Evolutionary conservation across 2,888 invertebrate species (phyloP).

Genomic region (Notocelia uddmanniana): DNA sequence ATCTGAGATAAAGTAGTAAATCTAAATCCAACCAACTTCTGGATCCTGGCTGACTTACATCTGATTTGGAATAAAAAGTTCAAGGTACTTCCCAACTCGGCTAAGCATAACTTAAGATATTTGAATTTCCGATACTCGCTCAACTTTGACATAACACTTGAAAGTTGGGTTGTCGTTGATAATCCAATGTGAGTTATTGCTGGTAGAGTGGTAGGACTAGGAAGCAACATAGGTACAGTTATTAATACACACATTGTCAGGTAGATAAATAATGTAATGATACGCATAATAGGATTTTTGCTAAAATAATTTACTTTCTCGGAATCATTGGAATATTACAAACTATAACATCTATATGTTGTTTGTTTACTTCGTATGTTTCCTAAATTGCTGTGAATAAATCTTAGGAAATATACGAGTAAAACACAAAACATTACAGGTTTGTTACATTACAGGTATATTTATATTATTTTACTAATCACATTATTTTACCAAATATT

Average conservation of each 20-base stretch:
- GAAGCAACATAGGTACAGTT: neutral
- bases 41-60: neutral
- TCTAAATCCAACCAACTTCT: constrained; percentile 10
- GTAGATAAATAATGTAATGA: neutral
- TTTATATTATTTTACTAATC: neutral
- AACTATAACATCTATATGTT: no score
- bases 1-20: neutral
- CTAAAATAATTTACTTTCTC: neutral
- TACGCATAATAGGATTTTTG: constrained; percentile 1
- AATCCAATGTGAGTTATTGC: constrained; percentile 24
- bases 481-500: neutral
- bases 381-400: no score
- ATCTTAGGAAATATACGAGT: no score
- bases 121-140: constrained; percentile 29
- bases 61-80: constrained; percentile 33
- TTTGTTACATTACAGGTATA: neutral
- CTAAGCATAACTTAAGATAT: constrained; percentile 31
- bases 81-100: constrained; percentile 16
- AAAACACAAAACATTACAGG: no score
- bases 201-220: neutral
- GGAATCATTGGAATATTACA: no score
- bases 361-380: no score
- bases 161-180: constrained; percentile 19
- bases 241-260: neutral
- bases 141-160: constrained; percentile 36